phyloP scores from a whole-genome alignment of 2,797 vertebrate species.

The Morus bassanus region DNA sequence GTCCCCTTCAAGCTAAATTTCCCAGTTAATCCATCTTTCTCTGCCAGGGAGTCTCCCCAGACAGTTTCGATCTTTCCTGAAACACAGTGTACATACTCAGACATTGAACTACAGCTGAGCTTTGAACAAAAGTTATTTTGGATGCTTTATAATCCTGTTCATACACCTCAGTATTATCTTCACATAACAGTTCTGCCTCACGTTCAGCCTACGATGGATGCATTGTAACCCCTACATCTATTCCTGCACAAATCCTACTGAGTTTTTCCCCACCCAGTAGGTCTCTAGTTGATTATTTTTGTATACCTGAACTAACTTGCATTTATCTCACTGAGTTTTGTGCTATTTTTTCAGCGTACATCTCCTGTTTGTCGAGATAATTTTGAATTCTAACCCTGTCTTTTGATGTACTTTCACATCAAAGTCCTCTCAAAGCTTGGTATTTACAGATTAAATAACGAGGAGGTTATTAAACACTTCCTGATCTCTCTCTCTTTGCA shows the following conservation, averaged over 20 bases:
- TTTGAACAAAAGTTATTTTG: background rate
- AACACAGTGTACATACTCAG: background rate
- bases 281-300: background rate
- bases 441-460: slow-evolving; percentile 59
- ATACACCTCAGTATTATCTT: background rate
- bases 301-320: background rate
- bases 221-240: background rate
- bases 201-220: background rate
- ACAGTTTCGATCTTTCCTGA: background rate
- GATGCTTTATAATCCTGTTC: background rate
- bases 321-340: background rate
- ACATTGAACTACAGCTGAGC: background rate
- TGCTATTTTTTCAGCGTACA: background rate
- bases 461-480: slow-evolving; percentile 46
- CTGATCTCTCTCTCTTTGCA: slow-evolving; percentile 32
- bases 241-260: background rate
- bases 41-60: background rate
- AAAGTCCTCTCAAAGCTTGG: slow-evolving; percentile 43
- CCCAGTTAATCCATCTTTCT: background rate
- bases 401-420: slow-evolving; percentile 54
- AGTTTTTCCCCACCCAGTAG: background rate
- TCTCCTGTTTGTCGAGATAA: slow-evolving; percentile 25
- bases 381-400: slow-evolving; percentile 33
- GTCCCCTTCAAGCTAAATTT: background rate
- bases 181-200: background rate